Percentiles rank a stretch among this genome's conserved stretches.
Conservation (phyloP, 2,113 vertebrate genomes). For the Polypterus senegalus region DNA sequence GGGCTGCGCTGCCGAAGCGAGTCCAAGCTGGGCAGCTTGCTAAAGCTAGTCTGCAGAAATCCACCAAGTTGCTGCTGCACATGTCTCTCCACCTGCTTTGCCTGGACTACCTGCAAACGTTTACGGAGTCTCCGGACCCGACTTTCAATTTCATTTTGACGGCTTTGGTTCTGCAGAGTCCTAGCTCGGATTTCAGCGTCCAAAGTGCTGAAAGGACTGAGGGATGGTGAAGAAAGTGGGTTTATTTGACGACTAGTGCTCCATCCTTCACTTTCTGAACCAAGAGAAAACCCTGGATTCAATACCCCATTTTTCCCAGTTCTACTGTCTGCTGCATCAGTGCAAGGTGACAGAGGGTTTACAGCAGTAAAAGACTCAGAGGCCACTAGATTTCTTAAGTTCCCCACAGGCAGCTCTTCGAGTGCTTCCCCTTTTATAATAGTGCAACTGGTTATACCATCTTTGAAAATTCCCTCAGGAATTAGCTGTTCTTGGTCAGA, state of each 20-base stretch:
- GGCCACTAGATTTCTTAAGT: conserved; percentile 21
- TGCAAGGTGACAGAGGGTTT: conserved; percentile 17
- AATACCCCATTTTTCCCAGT: conserved; percentile 15
- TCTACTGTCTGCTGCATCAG: conserved; percentile 17
- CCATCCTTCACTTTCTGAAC: conserved; percentile 34
- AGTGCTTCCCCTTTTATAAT: conserved; percentile 57
- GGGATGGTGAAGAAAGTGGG: not conserved
- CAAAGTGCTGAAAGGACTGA: conserved; percentile 41
- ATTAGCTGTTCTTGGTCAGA: conserved; percentile 35
- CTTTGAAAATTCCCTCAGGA: conserved; percentile 47
- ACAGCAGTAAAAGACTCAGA: conserved; percentile 22
- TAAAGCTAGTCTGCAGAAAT: conserved; percentile 76
- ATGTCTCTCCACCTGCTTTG: conserved; percentile 93
- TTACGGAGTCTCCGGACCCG: conserved; percentile 79
- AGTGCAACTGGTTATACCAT: conserved; percentile 60
- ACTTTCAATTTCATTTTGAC: conserved; percentile 78
- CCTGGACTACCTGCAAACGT: conserved; percentile 90
- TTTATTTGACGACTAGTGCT: conserved; percentile 32
- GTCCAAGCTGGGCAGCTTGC: conserved; percentile 57
- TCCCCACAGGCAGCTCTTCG: conserved; percentile 33
- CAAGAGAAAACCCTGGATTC: not conserved
- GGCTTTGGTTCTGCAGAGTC: conserved; percentile 57
- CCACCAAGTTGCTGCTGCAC: conserved; percentile 89
- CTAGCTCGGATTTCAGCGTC: conserved; percentile 70
- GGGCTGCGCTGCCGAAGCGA: conserved; percentile 49